Evolutionary conservation across 2,888 invertebrate genomes (phyloP).

Genomic region (Odontocerum albicorne): DNA sequence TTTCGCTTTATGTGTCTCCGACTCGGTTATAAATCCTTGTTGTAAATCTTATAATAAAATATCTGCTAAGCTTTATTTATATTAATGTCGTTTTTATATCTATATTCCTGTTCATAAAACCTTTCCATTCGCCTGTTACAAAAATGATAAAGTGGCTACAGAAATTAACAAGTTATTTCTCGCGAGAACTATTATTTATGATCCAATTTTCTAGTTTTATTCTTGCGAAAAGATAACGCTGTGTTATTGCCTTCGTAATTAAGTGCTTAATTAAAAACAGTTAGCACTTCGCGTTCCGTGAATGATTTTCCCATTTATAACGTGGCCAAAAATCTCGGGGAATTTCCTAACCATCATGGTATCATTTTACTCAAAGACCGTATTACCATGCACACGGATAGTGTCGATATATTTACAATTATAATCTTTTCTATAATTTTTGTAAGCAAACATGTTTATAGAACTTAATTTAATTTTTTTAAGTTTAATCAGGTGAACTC

Average conservation of each 20-base stretch:
- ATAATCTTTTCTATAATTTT: too few relatives aligned
- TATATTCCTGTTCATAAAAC: not conserved
- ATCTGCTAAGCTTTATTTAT: constrained; percentile 19
- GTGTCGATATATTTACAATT: too few relatives aligned
- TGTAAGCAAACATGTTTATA: too few relatives aligned
- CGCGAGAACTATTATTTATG: not conserved
- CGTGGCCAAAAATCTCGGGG: too few relatives aligned
- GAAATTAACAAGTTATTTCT: not conserved
- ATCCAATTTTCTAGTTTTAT: not conserved
- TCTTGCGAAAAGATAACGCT: not conserved
- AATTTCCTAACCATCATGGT: too few relatives aligned
- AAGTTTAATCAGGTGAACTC: too few relatives aligned
- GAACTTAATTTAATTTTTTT: too few relatives aligned
- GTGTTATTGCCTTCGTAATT: constrained; percentile 6
- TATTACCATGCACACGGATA: too few relatives aligned
- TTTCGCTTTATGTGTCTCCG: constrained; percentile 20
- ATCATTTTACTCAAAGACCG: too few relatives aligned
- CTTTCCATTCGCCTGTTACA: not conserved
- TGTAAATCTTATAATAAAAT: constrained; percentile 18
- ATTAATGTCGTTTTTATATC: constrained; percentile 3
- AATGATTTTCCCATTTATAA: constrained; percentile 5
- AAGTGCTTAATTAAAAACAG: constrained; percentile 4
- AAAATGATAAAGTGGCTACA: not conserved
- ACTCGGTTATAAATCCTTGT: constrained; percentile 15
- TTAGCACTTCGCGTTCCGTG: not conserved